These are phyloP conservation scores for Arctopsyche grandis DNA, from an alignment of 1,140 invertebrate genomes.

Conservation along the genomic window DNA sequence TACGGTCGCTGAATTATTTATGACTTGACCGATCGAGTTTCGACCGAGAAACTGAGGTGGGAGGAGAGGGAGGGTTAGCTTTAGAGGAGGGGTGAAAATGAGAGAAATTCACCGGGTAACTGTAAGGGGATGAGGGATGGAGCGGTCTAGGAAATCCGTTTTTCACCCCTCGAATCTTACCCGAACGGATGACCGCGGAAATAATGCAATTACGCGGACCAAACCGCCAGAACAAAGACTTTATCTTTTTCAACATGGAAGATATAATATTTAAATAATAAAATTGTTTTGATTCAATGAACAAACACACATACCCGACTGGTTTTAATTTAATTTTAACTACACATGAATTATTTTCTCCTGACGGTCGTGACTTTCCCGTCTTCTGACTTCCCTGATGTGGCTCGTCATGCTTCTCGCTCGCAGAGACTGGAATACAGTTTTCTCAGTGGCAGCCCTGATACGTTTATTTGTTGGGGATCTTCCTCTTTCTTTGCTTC, in stretches of 20 bases:
- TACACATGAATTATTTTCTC: too few species aligned
- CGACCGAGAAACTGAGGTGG: slow-evolving; percentile 15
- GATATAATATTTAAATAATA: background rate
- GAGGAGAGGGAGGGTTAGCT: background rate
- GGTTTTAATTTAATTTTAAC: too few species aligned
- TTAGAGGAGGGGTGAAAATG: slow-evolving; percentile 12
- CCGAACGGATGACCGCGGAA: slow-evolving; percentile 30
- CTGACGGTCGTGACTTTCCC: too few species aligned
- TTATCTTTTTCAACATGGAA: background rate
- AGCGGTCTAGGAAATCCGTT: slow-evolving; percentile 13
- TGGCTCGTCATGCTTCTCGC: too few species aligned
- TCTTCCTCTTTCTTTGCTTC: too few species aligned
- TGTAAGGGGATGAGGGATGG: background rate
- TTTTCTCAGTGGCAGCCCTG: too few species aligned
- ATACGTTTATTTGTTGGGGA: too few species aligned
- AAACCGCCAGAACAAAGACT: background rate
- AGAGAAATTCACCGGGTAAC: background rate
- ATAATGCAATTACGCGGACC: slow-evolving; percentile 29
- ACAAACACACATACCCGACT: too few species aligned
- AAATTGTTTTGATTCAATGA: too few species aligned
- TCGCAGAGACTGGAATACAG: too few species aligned
- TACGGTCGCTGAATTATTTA: slow-evolving; percentile 52
- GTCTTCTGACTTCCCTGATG: too few species aligned
- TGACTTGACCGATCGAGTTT: slow-evolving; percentile 46
- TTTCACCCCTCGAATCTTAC: background rate